Evolutionary conservation across 2,797 vertebrate species (phyloP).

Genomic region (Manis crassicaudata): DNA sequence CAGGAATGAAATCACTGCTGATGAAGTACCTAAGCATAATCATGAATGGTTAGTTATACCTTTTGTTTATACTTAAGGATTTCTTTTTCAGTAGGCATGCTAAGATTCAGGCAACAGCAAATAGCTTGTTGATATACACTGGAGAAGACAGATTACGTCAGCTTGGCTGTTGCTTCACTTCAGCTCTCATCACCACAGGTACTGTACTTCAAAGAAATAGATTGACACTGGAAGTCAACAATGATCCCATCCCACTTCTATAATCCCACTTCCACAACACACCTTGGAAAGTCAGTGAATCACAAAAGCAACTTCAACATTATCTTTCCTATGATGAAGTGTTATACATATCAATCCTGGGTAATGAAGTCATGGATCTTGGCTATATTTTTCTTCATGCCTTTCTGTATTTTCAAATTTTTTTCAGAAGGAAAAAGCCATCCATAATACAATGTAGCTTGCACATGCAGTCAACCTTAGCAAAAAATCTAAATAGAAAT

Average conservation of each 20-base stretch:
- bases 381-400: neutral
- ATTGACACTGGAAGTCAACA: accelerated
- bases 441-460: neutral
- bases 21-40: neutral
- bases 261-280: neutral
- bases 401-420: neutral
- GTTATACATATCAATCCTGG: neutral
- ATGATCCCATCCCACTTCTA: neutral
- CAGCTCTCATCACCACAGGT: neutral
- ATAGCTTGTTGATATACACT: accelerated
- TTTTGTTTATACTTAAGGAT: neutral
- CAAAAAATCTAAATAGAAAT: neutral
- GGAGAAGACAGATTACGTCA: neutral
- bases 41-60: neutral
- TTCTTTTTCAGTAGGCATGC: neutral
- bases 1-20: neutral
- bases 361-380: too few relatives aligned
- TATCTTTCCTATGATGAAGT: neutral
- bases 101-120: neutral
- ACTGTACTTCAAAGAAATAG: neutral
- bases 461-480: neutral
- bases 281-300: neutral
- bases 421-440: neutral
- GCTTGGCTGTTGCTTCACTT: too few relatives aligned
- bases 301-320: neutral